Conservation (phyloP, 1,140 invertebrate species). For the Globodera rostochiensis region DNA sequence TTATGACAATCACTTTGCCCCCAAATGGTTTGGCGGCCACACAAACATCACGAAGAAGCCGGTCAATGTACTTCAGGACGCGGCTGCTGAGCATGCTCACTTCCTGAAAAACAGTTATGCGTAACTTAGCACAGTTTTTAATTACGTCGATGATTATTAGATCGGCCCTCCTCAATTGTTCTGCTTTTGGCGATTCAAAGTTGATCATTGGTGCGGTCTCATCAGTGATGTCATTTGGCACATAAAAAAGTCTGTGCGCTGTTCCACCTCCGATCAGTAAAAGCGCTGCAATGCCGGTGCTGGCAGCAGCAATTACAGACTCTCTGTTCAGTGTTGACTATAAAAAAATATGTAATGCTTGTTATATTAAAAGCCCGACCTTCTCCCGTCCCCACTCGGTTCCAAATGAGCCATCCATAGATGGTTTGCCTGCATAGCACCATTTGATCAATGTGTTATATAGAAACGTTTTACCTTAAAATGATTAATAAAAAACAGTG, state of each 20-base stretch:
- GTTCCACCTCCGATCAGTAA: constrained; percentile 50
- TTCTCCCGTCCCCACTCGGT: not conserved
- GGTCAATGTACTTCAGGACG: no score
- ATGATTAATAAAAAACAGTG: constrained; percentile 58
- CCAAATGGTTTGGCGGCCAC: constrained; percentile 47
- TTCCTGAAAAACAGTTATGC: no score
- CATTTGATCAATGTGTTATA: no score
- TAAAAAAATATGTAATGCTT: not conserved
- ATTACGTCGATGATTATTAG: constrained; percentile 5
- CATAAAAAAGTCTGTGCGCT: constrained; percentile 33
- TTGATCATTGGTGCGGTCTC: not conserved
- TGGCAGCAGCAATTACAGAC: constrained; percentile 37
- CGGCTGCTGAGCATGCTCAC: no score
- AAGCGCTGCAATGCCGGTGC: constrained; percentile 61
- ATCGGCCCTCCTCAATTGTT: not conserved
- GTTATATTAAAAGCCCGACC: not conserved
- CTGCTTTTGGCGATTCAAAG: constrained; percentile 6
- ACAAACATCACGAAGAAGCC: constrained; percentile 21
- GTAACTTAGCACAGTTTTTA: no score
- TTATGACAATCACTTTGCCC: constrained; percentile 53
- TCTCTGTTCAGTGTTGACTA: not conserved
- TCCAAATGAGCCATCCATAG: not conserved
- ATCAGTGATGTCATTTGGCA: constrained; percentile 30
- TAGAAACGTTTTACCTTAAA: no score
- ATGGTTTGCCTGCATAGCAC: constrained; percentile 43